Percentiles rank a stretch among this genome's conserved stretches.
phyloP scores from a whole-genome alignment of 2,797 vertebrate genomes.

The Menidia menidia region DNA sequence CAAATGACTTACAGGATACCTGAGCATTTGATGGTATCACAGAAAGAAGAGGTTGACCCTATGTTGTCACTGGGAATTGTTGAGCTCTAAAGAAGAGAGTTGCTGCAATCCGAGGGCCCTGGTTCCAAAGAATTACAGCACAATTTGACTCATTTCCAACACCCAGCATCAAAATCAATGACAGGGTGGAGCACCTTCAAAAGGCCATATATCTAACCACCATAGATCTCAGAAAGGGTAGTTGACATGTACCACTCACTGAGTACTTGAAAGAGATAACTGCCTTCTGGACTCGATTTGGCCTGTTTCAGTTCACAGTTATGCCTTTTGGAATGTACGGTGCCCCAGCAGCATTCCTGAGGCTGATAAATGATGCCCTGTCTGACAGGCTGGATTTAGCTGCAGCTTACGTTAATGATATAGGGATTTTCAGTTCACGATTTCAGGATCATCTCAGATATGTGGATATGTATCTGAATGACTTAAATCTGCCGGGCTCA shows the following conservation, averaged over 20 bases:
- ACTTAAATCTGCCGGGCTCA: no score
- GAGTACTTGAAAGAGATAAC: not conserved
- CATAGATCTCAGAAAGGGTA: not conserved
- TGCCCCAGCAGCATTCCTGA: not conserved
- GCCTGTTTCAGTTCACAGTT: not conserved
- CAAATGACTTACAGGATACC: not conserved
- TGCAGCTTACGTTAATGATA: not conserved
- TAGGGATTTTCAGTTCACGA: not conserved
- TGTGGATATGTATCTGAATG: no score
- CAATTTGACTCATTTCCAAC: not conserved
- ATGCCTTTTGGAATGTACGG: no score
- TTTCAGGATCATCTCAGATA: no score
- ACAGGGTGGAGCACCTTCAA: not conserved
- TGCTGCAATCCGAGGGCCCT: not conserved
- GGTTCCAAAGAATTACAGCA: not conserved
- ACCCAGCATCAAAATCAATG: not conserved
- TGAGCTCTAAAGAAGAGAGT: not conserved
- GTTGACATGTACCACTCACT: not conserved
- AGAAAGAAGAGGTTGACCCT: not conserved
- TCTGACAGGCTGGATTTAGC: conserved; percentile 3
- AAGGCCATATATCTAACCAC: not conserved
- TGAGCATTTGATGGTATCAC: not conserved
- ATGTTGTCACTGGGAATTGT: conserved; percentile 1
- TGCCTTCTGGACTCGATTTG: not conserved
- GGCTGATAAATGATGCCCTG: not conserved